These are phyloP conservation scores for Leptinotarsa texana DNA, from an alignment of 1,140 invertebrate species.

Conservation along the genomic window DNA sequence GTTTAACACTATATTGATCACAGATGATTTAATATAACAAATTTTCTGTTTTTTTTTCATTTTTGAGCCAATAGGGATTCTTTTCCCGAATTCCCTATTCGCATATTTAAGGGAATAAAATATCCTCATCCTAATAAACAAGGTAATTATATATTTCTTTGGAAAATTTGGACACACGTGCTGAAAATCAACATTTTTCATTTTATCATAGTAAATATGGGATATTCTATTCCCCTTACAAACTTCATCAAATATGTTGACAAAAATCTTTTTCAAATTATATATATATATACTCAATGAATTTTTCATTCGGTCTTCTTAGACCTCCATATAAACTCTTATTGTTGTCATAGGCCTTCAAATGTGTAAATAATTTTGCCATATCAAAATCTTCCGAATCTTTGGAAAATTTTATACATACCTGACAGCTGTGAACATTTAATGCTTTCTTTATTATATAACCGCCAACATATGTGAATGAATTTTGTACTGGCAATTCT, in stretches of 20 bases:
- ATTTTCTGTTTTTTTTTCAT: neutral
- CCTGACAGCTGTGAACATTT: constrained; percentile 3
- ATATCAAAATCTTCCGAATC: constrained; percentile 4
- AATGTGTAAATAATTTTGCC: neutral
- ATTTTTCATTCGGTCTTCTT: neutral
- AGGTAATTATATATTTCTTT: constrained; percentile 5
- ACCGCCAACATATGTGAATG: neutral
- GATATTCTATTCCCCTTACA: constrained; percentile 8
- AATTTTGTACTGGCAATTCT: constrained; percentile 5
- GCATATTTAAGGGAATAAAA: neutral
- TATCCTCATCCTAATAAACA: constrained; percentile 4
- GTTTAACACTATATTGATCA: neutral
- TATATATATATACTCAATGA: neutral
- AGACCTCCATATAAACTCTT: constrained; percentile 7
- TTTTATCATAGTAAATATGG: neutral
- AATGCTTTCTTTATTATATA: constrained; percentile 1
- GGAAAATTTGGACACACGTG: neutral
- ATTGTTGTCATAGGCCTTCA: neutral
- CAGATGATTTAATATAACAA: neutral
- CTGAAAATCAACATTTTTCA: neutral
- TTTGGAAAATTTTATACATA: neutral
- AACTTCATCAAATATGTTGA: neutral
- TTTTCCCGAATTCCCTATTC: constrained; percentile 7
- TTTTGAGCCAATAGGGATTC: neutral
- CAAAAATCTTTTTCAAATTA: neutral